Base-by-base conservation (phyloP, 1,140 invertebrate species). In the Armadillidium nasatum region DNA sequence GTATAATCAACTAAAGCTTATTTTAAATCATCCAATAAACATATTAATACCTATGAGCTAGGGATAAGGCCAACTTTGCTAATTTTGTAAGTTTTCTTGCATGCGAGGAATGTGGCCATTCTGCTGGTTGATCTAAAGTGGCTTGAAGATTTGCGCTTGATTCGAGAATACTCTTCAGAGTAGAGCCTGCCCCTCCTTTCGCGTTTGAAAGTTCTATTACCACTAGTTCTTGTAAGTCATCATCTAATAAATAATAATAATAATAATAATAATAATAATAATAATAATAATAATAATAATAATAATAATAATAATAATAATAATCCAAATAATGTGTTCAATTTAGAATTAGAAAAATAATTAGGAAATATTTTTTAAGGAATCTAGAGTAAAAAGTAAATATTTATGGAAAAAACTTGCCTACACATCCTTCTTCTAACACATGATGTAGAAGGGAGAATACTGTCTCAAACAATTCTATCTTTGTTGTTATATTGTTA, bases 31-130 rank as follows among this genome's bases (percentile, higher is more conserved):
- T n/a, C 9, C 13, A 50, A 60, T 73, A 44, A 46, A 73, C 67
- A 33, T 70, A 21, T 22, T 46, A 44, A 67, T 68, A 76, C 71
- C 79, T 75, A 71, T 80, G 79, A 10, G 77, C 33, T 13, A 80
- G 73, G 68, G 79, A 80, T 21, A 80, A 76, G 54, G 76, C 79
- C 74, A 80, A 72, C n/a, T 80, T 75, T 23, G 79, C 79, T 9
- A 76, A 78, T 44, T 76, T 70, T 73, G 79, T 76, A 7, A 80
- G 74, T 54, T 74, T 70, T 11, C 46, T 72, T 0, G 79, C 79
- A 44, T 80, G 76, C 33, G 73, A 75, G 10, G 76, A 77, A 46
- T 73, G 66, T 19, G 79, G 79, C 22, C 76, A 80, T 67, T 80
- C 75, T 13, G 74, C 72, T 23, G 79, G 79, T 4, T 75, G 79